phyloP scores from a whole-genome alignment of 2,113 vertebrate genomes.

The Caranx melampygus region DNA sequence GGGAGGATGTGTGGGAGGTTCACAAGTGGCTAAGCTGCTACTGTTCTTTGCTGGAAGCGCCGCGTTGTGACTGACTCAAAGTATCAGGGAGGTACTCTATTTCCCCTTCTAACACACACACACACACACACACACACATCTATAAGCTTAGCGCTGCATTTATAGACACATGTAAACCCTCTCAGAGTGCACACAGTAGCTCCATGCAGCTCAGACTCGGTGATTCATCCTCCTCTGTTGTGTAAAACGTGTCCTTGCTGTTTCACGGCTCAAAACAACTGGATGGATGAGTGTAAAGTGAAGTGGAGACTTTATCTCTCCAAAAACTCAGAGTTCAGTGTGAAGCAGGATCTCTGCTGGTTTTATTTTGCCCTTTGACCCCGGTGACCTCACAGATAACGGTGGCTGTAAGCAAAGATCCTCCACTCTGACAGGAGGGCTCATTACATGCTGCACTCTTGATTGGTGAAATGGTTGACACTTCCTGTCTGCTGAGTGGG shows the following conservation, averaged over 20 bases:
- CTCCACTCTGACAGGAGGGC: no score
- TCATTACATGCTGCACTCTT: no score
- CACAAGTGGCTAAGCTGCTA: conserved; percentile 72
- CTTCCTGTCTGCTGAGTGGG: no score
- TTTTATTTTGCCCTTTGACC: background rate
- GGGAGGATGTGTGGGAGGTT: conserved; percentile 73
- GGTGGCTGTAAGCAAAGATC: no score
- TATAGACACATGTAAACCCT: conserved; percentile 37
- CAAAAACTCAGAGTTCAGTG: no score
- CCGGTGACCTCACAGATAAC: background rate
- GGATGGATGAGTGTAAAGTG: background rate
- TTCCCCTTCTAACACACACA: conserved; percentile 31
- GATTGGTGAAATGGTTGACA: no score
- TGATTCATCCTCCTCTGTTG: conserved; percentile 34
- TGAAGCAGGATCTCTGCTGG: background rate
- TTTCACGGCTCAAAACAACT: conserved; percentile 12
- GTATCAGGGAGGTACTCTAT: conserved; percentile 48
- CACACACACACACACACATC: conserved; percentile 12
- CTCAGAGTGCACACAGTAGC: conserved; percentile 15
- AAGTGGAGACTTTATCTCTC: background rate
- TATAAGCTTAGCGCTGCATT: conserved; percentile 19
- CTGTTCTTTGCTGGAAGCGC: conserved; percentile 62
- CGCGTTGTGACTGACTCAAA: conserved; percentile 65
- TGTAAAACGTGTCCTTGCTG: conserved; percentile 33
- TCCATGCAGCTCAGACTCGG: conserved; percentile 12